These are phyloP conservation scores for Patiria pectinifera DNA, from an alignment of 53 echinoderm and acorn worm genomes.

Conservation along the genomic window DNA sequence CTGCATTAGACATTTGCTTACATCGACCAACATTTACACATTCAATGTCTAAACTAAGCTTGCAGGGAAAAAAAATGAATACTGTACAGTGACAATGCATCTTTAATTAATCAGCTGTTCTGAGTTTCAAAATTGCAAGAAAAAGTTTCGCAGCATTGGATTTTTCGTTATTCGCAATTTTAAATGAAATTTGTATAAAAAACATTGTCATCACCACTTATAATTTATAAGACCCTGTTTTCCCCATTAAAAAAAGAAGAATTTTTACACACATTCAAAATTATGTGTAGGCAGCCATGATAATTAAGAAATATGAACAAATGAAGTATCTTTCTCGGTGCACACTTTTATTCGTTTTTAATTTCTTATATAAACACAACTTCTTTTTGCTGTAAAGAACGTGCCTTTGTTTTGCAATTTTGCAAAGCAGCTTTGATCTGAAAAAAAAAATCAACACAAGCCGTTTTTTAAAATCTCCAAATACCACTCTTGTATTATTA, in stretches of 20 bases:
- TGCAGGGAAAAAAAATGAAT: neutral
- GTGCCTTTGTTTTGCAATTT: no score
- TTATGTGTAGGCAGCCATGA: neutral
- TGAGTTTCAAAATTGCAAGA: slow-evolving; percentile 8
- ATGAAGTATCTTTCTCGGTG: neutral
- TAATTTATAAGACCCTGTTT: neutral
- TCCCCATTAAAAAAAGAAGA: neutral
- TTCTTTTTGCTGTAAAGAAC: no score
- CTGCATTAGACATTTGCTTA: neutral
- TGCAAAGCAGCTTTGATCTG: no score
- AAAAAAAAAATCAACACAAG: no score
- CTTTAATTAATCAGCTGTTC: slow-evolving; percentile 7
- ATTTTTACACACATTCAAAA: neutral
- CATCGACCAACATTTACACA: neutral
- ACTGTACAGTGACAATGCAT: slow-evolving; percentile 25
- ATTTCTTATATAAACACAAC: neutral
- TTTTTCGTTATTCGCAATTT: neutral
- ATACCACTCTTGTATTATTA: neutral
- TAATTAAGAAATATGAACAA: neutral
- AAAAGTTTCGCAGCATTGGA: slow-evolving; percentile 1
- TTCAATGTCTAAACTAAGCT: slow-evolving; percentile 4
- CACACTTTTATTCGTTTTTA: neutral
- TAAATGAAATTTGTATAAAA: neutral
- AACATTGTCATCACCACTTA: neutral
- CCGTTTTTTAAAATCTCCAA: neutral